These are phyloP conservation scores for Neosilurus mollespiculum DNA, from an alignment of 2,797 vertebrate genomes.

Conservation along the genomic window DNA sequence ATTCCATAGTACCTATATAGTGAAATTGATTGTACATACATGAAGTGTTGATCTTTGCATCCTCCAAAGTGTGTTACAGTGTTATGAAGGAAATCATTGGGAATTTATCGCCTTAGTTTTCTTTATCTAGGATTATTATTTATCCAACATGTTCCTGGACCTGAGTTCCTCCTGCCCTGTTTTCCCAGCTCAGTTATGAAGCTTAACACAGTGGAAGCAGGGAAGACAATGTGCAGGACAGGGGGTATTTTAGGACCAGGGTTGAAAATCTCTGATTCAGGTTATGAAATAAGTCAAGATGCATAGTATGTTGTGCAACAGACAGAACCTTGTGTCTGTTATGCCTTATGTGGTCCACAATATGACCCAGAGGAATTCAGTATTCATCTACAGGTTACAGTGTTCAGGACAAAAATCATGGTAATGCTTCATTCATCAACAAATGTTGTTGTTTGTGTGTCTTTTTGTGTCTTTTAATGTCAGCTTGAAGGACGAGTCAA, in stretches of 20 bases:
- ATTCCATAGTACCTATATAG: background rate
- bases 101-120: background rate
- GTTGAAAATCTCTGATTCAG: background rate
- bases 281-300: background rate
- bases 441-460: background rate
- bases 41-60: background rate
- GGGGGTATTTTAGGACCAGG: too few relatives aligned
- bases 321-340: background rate
- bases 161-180: too few relatives aligned
- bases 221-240: too few relatives aligned
- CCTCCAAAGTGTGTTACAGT: background rate
- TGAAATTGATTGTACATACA: background rate
- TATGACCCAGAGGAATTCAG: background rate
- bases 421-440: background rate
- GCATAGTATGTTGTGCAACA: background rate
- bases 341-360: background rate
- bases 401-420: background rate
- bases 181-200: too few relatives aligned
- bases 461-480: background rate
- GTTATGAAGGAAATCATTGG: background rate
- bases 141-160: too few relatives aligned
- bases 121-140: background rate
- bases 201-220: too few relatives aligned
- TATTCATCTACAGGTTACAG: background rate
- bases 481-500: slow-evolving; percentile 64